Percentiles rank a stretch among this genome's conserved stretches.
Evolutionary conservation across 2,797 vertebrate species (phyloP).

Genomic region (Lates japonicus): DNA sequence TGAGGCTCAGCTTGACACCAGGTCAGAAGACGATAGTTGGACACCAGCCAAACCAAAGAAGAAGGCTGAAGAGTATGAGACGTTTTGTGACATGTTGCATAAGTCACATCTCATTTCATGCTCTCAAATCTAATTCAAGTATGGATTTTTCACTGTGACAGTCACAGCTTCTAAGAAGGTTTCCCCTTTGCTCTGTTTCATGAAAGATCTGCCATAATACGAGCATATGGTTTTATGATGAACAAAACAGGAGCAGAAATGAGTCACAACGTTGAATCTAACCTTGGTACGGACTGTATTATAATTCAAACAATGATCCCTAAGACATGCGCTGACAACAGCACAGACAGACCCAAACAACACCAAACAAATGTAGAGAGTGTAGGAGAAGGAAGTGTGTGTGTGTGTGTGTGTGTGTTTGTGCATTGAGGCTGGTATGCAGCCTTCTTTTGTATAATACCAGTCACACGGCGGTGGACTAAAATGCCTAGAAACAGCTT

Average conservation of each 20-base stretch:
- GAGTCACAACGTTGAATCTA: neutral
- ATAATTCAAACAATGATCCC: neutral
- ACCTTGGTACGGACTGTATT: neutral
- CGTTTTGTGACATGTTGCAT: neutral
- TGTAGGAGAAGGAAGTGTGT: conserved; percentile 7
- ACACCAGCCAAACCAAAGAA: neutral
- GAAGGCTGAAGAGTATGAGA: neutral
- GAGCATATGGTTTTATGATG: neutral
- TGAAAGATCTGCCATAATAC: neutral
- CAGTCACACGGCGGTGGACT: conserved; percentile 36
- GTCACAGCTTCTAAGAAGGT: neutral
- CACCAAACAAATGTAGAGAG: neutral
- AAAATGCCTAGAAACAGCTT: conserved; percentile 44
- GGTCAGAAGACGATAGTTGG: neutral
- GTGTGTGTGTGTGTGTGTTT: neutral
- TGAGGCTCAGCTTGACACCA: conserved; percentile 2
- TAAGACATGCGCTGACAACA: conserved; percentile 14
- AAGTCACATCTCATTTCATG: conserved; percentile 11
- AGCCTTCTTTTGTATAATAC: conserved; percentile 44
- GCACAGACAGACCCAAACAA: conserved; percentile 9
- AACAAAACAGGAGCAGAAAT: neutral
- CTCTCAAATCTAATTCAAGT: neutral
- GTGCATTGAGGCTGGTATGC: conserved; percentile 7
- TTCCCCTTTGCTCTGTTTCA: neutral
- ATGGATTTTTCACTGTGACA: neutral